Evolutionary conservation across 2,888 invertebrate genomes (phyloP).

Genomic region (Drosophila emarginata): DNA sequence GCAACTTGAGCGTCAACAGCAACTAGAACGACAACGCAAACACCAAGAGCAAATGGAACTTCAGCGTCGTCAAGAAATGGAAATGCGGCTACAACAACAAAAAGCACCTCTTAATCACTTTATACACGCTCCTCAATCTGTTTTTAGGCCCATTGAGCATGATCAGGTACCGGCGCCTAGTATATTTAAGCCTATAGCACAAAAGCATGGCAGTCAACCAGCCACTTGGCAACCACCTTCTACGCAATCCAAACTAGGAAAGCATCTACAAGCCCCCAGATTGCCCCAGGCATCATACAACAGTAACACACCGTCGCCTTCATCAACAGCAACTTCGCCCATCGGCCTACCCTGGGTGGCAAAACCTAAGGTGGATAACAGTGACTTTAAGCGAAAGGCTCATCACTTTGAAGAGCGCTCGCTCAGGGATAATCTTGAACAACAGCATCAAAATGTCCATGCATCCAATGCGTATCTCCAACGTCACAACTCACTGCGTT

Average conservation of each 20-base stretch:
- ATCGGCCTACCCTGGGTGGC: slow-evolving; percentile 83
- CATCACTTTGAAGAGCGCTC: slow-evolving; percentile 84
- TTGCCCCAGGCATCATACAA: slow-evolving; percentile 11
- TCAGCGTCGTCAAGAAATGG: slow-evolving; percentile 67
- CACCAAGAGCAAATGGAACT: slow-evolving; percentile 56
- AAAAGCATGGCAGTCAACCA: slow-evolving; percentile 46
- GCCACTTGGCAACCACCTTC: slow-evolving; percentile 61
- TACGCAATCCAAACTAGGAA: background rate
- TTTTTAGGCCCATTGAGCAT: slow-evolving; percentile 85
- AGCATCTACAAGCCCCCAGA: slow-evolving; percentile 27
- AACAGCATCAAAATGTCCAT: slow-evolving; percentile 41
- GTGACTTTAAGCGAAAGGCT: slow-evolving; percentile 84
- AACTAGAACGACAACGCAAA: slow-evolving; percentile 54
- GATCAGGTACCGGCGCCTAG: slow-evolving; percentile 62
- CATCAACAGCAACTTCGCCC: slow-evolving; percentile 76
- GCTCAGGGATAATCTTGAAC: slow-evolving; percentile 70
- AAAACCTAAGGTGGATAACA: slow-evolving; percentile 82
- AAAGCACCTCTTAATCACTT: slow-evolving; percentile 86
- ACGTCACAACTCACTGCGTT: slow-evolving; percentile 79
- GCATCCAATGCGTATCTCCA: slow-evolving; percentile 52
- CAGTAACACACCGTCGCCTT: slow-evolving; percentile 72
- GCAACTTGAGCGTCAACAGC: slow-evolving; percentile 51
- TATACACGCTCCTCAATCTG: slow-evolving; percentile 90
- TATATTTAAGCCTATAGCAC: slow-evolving; percentile 77
- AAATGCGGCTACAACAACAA: slow-evolving; percentile 82